These are phyloP conservation scores for Elanoides forficatus DNA, from an alignment of 2,113 vertebrate genomes.

Conservation along the genomic window DNA sequence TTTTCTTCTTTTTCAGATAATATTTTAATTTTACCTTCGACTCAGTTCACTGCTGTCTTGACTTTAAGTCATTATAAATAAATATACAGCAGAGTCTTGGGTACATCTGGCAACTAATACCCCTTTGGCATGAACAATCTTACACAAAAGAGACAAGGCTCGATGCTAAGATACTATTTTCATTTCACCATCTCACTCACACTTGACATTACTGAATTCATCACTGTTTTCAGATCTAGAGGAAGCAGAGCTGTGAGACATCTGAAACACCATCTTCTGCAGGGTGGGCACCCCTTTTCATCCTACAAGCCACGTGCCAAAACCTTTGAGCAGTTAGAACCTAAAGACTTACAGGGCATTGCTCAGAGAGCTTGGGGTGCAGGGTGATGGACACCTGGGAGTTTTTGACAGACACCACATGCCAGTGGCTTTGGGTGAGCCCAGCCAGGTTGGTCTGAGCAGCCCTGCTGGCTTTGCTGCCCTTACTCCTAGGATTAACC, in stretches of 20 bases:
- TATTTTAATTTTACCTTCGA: background rate
- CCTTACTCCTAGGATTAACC: background rate
- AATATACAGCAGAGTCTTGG: background rate
- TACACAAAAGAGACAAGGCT: background rate
- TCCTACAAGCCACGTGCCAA: background rate
- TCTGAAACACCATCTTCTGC: background rate
- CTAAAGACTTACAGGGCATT: background rate
- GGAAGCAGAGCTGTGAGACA: background rate
- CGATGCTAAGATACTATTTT: background rate
- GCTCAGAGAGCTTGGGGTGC: background rate
- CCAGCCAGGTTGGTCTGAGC: background rate
- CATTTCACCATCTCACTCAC: background rate
- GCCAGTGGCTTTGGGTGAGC: background rate
- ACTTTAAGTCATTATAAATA: background rate
- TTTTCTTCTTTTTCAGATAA: background rate
- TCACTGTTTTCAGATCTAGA: background rate
- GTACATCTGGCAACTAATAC: background rate
- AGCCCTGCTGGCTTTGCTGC: background rate
- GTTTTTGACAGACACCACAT: background rate
- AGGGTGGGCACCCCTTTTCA: background rate
- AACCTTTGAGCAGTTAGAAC: background rate
- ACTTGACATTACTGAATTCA: background rate
- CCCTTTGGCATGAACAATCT: background rate
- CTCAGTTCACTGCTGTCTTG: background rate
- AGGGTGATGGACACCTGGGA: rapidly evolving